phyloP scores from a whole-genome alignment of 2,888 invertebrate species.

The Eulithis prunata region DNA sequence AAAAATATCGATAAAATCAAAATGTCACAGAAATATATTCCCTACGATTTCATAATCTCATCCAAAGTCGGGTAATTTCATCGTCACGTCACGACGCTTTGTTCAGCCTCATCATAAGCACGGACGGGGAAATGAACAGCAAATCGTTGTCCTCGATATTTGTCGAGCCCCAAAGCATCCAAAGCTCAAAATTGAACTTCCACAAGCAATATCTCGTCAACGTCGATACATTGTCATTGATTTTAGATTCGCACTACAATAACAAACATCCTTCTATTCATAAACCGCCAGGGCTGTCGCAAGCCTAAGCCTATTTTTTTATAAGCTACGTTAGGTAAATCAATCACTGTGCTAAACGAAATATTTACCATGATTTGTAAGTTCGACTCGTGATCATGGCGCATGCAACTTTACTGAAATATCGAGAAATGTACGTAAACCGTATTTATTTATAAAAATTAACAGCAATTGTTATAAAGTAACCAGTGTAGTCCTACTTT shows the following conservation, averaged over 20 bases:
- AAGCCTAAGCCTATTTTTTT: neutral
- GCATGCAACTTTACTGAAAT: too few relatives aligned
- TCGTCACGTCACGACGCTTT: neutral
- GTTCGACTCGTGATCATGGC: too few relatives aligned
- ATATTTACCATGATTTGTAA: too few relatives aligned
- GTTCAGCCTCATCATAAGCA: constrained; percentile 18
- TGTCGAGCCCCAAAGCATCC: constrained; percentile 44
- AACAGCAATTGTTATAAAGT: too few relatives aligned
- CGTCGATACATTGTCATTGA: constrained; percentile 70
- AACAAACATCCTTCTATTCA: constrained; percentile 67
- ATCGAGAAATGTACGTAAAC: too few relatives aligned
- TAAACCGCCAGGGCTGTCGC: constrained; percentile 57
- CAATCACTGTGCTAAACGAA: too few relatives aligned
- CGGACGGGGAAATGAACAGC: constrained; percentile 16
- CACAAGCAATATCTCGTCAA: constrained; percentile 70
- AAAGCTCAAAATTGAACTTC: constrained; percentile 64
- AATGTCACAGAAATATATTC: too few relatives aligned
- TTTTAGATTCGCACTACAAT: constrained; percentile 70
- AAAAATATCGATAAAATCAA: too few relatives aligned
- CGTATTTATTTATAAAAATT: too few relatives aligned
- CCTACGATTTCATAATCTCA: neutral
- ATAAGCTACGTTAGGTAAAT: too few relatives aligned
- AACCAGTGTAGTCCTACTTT: too few relatives aligned
- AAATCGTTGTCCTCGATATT: constrained; percentile 24
- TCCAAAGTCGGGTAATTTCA: neutral